A percentile compares a stretch with the other conserved stretches of the same genome.
Conservation (phyloP, 2,797 vertebrate species). For the Pangasius mekongensis region DNA sequence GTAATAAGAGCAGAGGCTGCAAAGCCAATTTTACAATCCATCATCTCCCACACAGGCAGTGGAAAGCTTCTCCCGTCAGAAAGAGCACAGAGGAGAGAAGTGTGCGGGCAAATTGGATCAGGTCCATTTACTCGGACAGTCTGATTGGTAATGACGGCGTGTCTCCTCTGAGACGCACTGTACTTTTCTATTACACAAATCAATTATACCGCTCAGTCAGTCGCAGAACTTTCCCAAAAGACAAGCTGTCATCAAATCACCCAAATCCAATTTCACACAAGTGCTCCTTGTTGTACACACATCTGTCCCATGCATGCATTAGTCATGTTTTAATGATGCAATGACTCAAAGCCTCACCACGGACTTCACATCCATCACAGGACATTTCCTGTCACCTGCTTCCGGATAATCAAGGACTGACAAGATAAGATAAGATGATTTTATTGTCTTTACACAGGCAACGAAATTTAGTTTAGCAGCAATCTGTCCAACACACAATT, state of each 20-base stretch:
- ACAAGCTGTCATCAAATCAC: not conserved
- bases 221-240: not conserved
- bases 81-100: not conserved
- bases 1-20: conserved; percentile 2
- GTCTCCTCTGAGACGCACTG: not conserved
- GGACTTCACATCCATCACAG: not conserved
- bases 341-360: not conserved
- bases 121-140: conserved; percentile 14
- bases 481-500: not conserved
- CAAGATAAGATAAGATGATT: not conserved
- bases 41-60: not conserved
- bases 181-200: conserved; percentile 25
- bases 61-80: not conserved
- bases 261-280: not conserved
- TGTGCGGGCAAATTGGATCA: conserved; percentile 4
- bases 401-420: too few species aligned
- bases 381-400: not conserved
- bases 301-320: not conserved
- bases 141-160: not conserved
- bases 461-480: not conserved
- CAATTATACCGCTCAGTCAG: not conserved
- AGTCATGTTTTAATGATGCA: not conserved
- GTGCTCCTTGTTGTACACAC: not conserved
- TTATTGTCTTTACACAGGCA: not conserved
- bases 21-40: not conserved